phyloP scores from a whole-genome alignment of 2,888 invertebrate species.

The Sinodicranocentrus sp. region DNA sequence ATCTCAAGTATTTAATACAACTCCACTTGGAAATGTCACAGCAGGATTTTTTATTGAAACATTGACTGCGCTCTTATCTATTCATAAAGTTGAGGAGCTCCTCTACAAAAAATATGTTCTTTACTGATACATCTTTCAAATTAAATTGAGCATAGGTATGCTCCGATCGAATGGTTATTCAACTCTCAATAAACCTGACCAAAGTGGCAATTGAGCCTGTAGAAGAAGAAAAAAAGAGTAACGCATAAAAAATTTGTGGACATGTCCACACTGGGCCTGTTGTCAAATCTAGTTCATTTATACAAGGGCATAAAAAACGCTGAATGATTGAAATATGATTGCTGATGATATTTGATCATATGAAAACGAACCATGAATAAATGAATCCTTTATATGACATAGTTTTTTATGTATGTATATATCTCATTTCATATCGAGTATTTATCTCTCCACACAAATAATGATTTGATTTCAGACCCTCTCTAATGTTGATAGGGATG shows the following conservation, averaged over 20 bases:
- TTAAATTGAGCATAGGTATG: conserved; percentile 54
- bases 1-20: conserved; percentile 36
- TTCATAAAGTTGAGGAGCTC: conserved; percentile 1
- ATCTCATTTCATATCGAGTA: neutral
- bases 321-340: conserved; percentile 59
- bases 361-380: conserved; percentile 28
- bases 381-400: too few relatives aligned
- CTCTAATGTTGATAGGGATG: conserved; percentile 33
- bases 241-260: conserved; percentile 3
- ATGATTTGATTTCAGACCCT: conserved; percentile 23
- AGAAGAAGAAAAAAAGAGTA: neutral
- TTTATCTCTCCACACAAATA: conserved; percentile 11
- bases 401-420: neutral
- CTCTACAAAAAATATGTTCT: neutral
- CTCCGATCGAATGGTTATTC: conserved; percentile 9
- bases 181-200: conserved; percentile 30
- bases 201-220: conserved; percentile 33
- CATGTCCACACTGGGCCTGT: conserved; percentile 14
- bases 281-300: conserved; percentile 29
- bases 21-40: conserved; percentile 53
- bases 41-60: conserved; percentile 49
- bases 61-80: conserved; percentile 14
- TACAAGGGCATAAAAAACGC: neutral
- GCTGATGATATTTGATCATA: conserved; percentile 55
- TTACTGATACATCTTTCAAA: neutral